Percentiles rank a stretch among this genome's conserved stretches.
Conservation (phyloP, 2,113 vertebrate genomes). For the Trachemys scripta region DNA sequence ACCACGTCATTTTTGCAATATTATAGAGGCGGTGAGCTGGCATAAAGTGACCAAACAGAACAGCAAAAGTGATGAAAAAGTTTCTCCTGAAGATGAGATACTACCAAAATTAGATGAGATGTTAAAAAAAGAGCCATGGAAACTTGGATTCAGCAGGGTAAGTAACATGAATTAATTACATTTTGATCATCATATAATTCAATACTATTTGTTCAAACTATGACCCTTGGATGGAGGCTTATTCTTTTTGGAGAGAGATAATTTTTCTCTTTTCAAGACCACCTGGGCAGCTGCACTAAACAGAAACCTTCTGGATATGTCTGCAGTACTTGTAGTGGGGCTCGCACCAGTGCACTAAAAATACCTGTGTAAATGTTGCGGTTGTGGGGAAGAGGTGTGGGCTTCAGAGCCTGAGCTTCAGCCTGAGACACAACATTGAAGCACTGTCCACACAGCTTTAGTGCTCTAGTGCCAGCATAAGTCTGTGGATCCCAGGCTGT, state of each 20-base stretch:
- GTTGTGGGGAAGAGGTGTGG: background rate
- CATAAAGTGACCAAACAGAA: background rate
- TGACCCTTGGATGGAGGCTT: accelerated
- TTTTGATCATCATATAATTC: background rate
- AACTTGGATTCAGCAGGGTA: slow-evolving; percentile 82
- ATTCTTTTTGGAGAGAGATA: background rate
- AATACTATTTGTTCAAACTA: background rate
- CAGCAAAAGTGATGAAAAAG: accelerated
- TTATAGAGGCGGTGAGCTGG: slow-evolving; percentile 34
- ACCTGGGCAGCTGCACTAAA: background rate
- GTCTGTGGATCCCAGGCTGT: background rate
- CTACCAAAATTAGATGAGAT: slow-evolving; percentile 68
- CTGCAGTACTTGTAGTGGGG: background rate
- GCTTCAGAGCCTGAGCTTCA: background rate
- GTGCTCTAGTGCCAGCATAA: background rate
- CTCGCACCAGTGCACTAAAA: background rate
- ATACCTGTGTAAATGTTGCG: background rate
- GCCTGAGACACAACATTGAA: background rate
- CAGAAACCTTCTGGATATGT: background rate
- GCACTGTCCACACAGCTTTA: background rate
- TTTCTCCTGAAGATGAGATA: background rate
- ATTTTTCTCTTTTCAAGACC: background rate
- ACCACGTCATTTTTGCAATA: slow-evolving; percentile 73
- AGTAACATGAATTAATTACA: slow-evolving; percentile 34
- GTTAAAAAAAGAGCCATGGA: slow-evolving; percentile 78